Evolutionary conservation across 1,140 invertebrate genomes (phyloP).

Genomic region (Anadara kagoshimensis): DNA sequence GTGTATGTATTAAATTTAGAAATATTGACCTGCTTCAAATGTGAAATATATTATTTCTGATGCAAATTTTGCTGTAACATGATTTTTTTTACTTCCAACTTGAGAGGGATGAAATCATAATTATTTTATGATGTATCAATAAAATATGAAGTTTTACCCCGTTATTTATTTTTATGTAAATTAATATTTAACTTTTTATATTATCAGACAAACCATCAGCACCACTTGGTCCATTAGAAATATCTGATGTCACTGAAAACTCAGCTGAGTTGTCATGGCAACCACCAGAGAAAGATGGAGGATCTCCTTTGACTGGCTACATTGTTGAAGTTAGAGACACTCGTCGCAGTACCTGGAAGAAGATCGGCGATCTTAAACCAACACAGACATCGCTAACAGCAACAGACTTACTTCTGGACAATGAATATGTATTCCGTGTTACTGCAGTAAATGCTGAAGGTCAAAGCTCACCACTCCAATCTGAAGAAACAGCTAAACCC

Average conservation of each 20-base stretch:
- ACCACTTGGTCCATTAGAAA: slow-evolving; percentile 84
- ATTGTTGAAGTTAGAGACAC: slow-evolving; percentile 91
- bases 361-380: slow-evolving; percentile 77
- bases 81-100: too few species aligned
- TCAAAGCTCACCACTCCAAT: slow-evolving; percentile 89
- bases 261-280: slow-evolving; percentile 93
- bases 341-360: slow-evolving; percentile 85
- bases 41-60: too few species aligned
- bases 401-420: slow-evolving; percentile 89
- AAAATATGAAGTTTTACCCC: too few species aligned
- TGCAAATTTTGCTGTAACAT: too few species aligned
- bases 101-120: too few species aligned
- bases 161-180: not conserved
- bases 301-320: slow-evolving; percentile 95
- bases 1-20: too few species aligned
- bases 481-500: slow-evolving; percentile 90
- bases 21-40: too few species aligned
- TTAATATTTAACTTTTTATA: not conserved
- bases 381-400: slow-evolving; percentile 81
- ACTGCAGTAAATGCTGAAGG: slow-evolving; percentile 96
- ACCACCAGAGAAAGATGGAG: slow-evolving; percentile 94
- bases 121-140: too few species aligned
- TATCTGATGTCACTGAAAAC: slow-evolving; percentile 95
- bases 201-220: slow-evolving; percentile 61
- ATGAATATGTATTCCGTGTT: slow-evolving; percentile 92